These are phyloP conservation scores for Champsocephalus gunnari DNA, from an alignment of 2,797 vertebrate genomes.

Conservation along the genomic window DNA sequence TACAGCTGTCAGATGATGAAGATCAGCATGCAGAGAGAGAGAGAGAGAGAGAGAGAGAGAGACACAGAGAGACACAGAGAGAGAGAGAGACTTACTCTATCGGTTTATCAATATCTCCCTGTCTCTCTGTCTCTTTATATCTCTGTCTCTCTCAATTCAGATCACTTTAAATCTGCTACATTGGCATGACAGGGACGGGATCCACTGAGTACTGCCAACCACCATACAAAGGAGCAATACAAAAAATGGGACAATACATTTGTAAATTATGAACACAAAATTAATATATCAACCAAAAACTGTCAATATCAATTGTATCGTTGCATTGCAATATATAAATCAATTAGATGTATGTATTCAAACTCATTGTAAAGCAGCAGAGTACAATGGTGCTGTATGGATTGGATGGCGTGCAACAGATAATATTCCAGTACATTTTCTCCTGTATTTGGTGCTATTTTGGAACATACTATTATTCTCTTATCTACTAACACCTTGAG, in stretches of 20 bases:
- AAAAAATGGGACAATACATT: constrained; percentile 51
- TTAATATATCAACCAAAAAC: constrained; percentile 46
- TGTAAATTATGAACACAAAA: constrained; percentile 43
- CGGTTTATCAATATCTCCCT: constrained; percentile 65
- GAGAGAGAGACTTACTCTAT: constrained; percentile 46
- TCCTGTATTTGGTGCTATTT: not conserved
- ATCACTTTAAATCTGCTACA: constrained; percentile 60
- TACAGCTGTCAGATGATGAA: constrained; percentile 65
- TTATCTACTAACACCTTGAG: not conserved
- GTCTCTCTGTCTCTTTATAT: constrained; percentile 63
- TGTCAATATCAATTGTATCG: constrained; percentile 46
- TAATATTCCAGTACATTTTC: no score
- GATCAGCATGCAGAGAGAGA: constrained; percentile 54
- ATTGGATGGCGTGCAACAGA: not conserved
- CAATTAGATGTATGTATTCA: constrained; percentile 4
- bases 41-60: constrained; percentile 31
- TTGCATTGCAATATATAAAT: constrained; percentile 13
- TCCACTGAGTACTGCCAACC: constrained; percentile 30
- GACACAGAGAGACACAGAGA: constrained; percentile 16
- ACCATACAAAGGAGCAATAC: constrained; percentile 42
- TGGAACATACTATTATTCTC: no score
- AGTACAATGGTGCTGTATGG: not conserved
- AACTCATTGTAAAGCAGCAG: constrained; percentile 4
- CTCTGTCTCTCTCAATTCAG: constrained; percentile 60
- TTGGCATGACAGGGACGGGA: constrained; percentile 34